Conservation (phyloP, 2,888 invertebrate genomes). For the Ypsolopha sequella region DNA sequence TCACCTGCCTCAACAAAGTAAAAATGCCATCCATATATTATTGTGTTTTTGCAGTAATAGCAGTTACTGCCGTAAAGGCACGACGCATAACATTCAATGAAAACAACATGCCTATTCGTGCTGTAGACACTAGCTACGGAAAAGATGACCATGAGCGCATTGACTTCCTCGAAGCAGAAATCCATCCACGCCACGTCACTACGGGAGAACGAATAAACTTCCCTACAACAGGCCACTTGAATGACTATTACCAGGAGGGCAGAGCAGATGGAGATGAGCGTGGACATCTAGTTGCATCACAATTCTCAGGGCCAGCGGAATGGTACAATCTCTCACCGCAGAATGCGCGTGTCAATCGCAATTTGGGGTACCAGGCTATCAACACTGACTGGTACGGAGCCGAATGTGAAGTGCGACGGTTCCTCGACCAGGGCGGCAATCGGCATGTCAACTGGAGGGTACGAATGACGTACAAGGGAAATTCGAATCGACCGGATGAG, state of each 20-base stretch:
- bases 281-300: conserved; percentile 8
- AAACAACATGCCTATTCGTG: not conserved
- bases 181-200: not conserved
- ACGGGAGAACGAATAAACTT: not conserved
- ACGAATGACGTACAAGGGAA: conserved; percentile 4
- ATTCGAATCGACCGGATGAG: conserved; percentile 8
- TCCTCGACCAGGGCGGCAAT: conserved; percentile 8
- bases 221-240: not conserved
- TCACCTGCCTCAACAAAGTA: too few relatives aligned
- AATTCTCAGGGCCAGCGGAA: conserved; percentile 9
- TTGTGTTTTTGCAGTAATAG: too few relatives aligned
- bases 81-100: not conserved
- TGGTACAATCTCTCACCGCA: conserved; percentile 10
- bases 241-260: not conserved
- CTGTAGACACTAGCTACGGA: not conserved
- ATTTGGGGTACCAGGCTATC: conserved; percentile 6
- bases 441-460: conserved; percentile 5
- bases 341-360: conserved; percentile 8
- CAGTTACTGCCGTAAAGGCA: not conserved
- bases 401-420: conserved; percentile 7
- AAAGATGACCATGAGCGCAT: not conserved
- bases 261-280: conserved; percentile 8
- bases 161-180: not conserved
- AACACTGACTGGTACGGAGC: conserved; percentile 8
- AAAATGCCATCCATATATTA: too few relatives aligned